Evolutionary conservation across 2,888 invertebrate species (phyloP).

Genomic region (Gryllus longicercus): DNA sequence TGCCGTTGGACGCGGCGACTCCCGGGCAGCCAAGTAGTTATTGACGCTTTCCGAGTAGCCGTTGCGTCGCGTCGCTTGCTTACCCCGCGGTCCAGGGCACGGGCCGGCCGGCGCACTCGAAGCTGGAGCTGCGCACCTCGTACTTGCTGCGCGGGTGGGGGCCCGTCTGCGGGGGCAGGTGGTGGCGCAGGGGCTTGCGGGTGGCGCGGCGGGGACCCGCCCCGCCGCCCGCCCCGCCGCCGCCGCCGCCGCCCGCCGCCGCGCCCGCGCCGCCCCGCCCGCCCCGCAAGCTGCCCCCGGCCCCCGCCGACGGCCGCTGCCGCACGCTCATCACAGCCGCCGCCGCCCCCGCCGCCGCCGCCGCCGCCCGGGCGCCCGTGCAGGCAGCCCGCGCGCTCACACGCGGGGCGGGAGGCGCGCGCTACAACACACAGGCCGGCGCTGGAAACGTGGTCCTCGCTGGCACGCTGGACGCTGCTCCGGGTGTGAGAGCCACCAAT

Average conservation of each 20-base stretch:
- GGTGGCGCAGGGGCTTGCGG: slow-evolving; percentile 39
- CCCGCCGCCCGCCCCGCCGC: slow-evolving; percentile 18
- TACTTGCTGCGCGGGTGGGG: slow-evolving; percentile 44
- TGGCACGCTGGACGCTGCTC: too few species aligned
- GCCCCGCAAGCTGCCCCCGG: neutral
- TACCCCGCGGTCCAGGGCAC: slow-evolving; percentile 48
- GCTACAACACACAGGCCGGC: too few species aligned
- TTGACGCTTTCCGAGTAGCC: neutral
- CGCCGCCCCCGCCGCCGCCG: too few species aligned
- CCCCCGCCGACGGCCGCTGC: slow-evolving; percentile 24
- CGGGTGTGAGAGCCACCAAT: too few species aligned
- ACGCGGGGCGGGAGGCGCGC: too few species aligned
- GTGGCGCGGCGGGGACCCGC: slow-evolving; percentile 29
- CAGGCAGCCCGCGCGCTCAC: too few species aligned
- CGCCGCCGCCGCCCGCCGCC: slow-evolving; percentile 19
- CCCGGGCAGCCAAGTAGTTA: too few species aligned
- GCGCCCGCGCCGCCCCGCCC: neutral
- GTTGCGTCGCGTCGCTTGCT: slow-evolving; percentile 31
- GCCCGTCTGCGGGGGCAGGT: slow-evolving; percentile 35
- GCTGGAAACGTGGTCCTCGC: too few species aligned
- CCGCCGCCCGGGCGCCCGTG: too few species aligned
- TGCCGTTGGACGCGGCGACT: too few species aligned
- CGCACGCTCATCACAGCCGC: slow-evolving; percentile 32
- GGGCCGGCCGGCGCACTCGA: slow-evolving; percentile 47
- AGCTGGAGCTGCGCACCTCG: slow-evolving; percentile 49